Percentiles rank a stretch among this genome's conserved stretches.
phyloP scores from a whole-genome alignment of 2,113 vertebrate genomes.

The Sylvietta virens region DNA sequence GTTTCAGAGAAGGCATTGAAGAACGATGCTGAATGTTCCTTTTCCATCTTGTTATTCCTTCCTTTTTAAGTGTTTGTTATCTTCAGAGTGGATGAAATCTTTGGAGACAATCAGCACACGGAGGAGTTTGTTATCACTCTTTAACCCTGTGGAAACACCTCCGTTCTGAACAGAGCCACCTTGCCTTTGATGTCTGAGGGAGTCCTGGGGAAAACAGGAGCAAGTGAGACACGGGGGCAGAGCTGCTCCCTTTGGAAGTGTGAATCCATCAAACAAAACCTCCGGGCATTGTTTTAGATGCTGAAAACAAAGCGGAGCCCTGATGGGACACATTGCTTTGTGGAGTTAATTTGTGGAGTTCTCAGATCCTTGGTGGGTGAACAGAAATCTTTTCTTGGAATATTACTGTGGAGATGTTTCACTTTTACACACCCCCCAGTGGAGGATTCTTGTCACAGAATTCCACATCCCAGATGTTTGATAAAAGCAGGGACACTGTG shows the following conservation, averaged over 20 bases:
- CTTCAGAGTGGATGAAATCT: neutral
- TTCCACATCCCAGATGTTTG: neutral
- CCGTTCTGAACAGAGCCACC: neutral
- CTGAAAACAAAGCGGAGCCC: neutral
- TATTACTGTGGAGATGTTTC: neutral
- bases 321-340: neutral
- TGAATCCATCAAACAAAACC: neutral
- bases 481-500: neutral
- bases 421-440: neutral
- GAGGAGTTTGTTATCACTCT: neutral
- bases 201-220: neutral
- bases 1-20: neutral
- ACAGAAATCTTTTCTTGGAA: neutral
- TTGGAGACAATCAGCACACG: rapidly evolving
- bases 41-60: neutral
- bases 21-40: neutral
- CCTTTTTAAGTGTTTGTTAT: neutral
- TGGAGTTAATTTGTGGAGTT: neutral
- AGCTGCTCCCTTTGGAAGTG: neutral
- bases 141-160: neutral
- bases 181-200: neutral
- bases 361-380: neutral
- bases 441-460: neutral
- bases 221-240: neutral
- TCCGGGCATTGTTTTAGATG: neutral